These are phyloP conservation scores for Coelogynopora nodosa DNA, from an alignment of 2,888 invertebrate genomes.

Conservation along the genomic window DNA sequence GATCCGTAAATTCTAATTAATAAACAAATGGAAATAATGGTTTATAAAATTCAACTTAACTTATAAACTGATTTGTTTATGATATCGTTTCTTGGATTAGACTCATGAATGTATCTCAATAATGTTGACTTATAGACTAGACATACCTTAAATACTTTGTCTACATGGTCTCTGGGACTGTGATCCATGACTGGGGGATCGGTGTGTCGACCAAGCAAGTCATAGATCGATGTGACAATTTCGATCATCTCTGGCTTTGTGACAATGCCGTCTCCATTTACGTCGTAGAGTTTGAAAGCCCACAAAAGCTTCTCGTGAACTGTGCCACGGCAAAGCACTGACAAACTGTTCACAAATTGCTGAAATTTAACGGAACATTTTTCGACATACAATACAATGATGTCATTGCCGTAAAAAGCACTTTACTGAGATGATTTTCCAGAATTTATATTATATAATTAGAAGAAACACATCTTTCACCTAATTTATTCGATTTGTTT, in stretches of 20 bases:
- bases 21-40: no score
- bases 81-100: no score
- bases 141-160: conserved; percentile 83
- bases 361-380: no score
- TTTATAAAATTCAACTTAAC: no score
- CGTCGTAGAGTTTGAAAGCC: conserved; percentile 91
- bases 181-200: conserved; percentile 79
- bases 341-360: conserved; percentile 90
- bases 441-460: background rate
- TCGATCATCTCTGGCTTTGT: conserved; percentile 91
- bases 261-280: conserved; percentile 84
- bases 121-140: no score
- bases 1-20: no score
- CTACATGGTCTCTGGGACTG: conserved; percentile 81
- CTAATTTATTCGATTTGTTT: no score
- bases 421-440: no score
- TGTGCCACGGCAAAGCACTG: conserved; percentile 83
- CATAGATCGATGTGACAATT: conserved; percentile 84
- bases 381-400: conserved; percentile 45
- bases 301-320: conserved; percentile 88
- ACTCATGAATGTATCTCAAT: no score
- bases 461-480: background rate
- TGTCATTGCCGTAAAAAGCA: no score
- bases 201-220: conserved; percentile 84
- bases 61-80: no score